Evolutionary conservation across 2,888 invertebrate genomes (phyloP).

Genomic region (Meghimatium bilineatum): DNA sequence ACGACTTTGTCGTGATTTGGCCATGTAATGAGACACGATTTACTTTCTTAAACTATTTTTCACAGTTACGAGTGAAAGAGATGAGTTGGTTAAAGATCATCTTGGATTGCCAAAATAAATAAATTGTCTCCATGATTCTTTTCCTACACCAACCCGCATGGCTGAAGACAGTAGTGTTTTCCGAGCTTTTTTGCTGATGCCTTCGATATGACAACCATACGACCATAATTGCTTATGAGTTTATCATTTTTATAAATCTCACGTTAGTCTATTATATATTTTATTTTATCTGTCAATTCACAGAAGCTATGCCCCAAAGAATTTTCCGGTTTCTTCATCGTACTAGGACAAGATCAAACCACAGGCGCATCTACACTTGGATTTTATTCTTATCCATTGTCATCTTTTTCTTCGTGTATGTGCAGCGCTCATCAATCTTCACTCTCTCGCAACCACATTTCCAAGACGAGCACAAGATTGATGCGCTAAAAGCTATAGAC

Average conservation of each 20-base stretch:
- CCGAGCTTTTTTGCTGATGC: no score
- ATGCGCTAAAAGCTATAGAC: neutral
- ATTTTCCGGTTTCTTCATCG: slow-evolving; percentile 50
- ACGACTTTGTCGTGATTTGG: no score
- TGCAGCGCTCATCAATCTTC: slow-evolving; percentile 39
- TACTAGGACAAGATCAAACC: slow-evolving; percentile 48
- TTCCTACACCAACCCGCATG: no score
- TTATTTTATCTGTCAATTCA: neutral
- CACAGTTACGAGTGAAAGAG: no score
- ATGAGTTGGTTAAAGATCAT: no score
- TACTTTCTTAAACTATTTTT: no score
- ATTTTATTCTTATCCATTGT: neutral
- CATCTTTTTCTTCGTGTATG: slow-evolving; percentile 39
- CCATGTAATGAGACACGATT: no score
- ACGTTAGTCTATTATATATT: neutral
- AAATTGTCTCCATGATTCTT: no score
- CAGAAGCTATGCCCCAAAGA: slow-evolving; percentile 48
- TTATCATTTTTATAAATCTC: neutral
- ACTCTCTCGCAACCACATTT: neutral
- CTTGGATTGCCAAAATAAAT: no score
- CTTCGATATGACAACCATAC: no score
- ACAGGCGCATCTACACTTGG: slow-evolving; percentile 46
- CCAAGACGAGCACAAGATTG: neutral
- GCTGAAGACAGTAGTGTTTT: no score
- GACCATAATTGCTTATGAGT: no score